phyloP scores from a whole-genome alignment of 2,113 vertebrate species.

The Sylvicapra grimmia region DNA sequence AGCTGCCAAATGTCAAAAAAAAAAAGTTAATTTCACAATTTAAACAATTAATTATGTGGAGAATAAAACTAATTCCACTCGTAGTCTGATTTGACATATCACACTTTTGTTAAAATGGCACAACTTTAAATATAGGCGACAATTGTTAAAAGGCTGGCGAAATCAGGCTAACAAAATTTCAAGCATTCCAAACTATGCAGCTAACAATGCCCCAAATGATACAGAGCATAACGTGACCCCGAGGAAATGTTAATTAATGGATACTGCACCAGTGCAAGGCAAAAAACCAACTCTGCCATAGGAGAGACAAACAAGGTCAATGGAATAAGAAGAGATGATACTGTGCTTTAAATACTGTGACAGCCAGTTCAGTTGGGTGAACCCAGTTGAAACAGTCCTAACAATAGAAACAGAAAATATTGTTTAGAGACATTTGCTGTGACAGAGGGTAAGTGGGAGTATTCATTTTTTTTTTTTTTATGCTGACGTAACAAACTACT shows the following conservation, averaged over 20 bases:
- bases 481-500: background rate
- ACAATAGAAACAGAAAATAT: background rate
- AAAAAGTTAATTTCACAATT: background rate
- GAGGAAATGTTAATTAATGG: background rate
- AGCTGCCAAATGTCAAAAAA: background rate
- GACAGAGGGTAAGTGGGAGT: background rate
- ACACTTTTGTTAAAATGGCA: background rate
- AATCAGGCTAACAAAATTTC: background rate
- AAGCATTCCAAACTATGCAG: background rate
- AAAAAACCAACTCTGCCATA: background rate
- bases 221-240: background rate
- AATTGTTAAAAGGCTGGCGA: background rate
- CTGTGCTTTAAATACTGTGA: background rate
- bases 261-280: background rate
- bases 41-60: background rate
- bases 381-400: background rate
- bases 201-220: fast-evolving
- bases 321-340: background rate
- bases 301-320: background rate
- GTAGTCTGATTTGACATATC: background rate
- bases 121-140: background rate
- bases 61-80: background rate
- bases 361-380: background rate
- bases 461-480: background rate
- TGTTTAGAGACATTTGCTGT: background rate